Evolutionary conservation across 2,113 vertebrate genomes (phyloP).

Genomic region (Carlito syrichta): DNA sequence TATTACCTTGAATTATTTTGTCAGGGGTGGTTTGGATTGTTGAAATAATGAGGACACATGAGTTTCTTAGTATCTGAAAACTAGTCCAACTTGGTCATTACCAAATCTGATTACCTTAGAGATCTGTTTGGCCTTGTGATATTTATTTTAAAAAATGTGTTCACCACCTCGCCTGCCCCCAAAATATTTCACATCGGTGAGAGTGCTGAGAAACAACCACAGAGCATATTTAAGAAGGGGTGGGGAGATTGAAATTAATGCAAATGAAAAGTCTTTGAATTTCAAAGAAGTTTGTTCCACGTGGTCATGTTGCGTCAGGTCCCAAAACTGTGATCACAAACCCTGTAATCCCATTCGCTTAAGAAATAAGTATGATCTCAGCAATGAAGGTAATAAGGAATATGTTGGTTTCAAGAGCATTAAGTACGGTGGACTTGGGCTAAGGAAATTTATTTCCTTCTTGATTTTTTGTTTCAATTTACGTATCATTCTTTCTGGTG

Average conservation of each 20-base stretch:
- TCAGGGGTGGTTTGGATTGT: background rate
- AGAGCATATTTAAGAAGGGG: background rate
- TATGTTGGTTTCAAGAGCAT: background rate
- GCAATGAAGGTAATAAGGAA: background rate
- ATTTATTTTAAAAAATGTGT: background rate
- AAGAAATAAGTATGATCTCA: background rate
- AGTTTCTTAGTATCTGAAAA: background rate
- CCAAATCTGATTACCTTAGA: background rate
- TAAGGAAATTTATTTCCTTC: background rate
- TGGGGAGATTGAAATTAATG: background rate
- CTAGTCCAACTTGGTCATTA: background rate
- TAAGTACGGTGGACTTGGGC: background rate
- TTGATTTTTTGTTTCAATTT: background rate
- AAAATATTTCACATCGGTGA: background rate
- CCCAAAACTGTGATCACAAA: background rate
- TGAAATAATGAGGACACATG: constrained; percentile 8
- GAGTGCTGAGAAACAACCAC: background rate
- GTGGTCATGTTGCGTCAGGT: background rate
- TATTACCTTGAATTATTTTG: constrained; percentile 40
- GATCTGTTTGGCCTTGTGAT: background rate
- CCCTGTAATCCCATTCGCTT: background rate
- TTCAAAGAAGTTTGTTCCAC: background rate
- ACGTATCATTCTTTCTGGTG: background rate
- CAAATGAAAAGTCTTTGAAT: background rate
- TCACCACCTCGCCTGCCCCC: accelerated